A percentile compares a stretch with the other conserved stretches of the same genome.
phyloP scores from a whole-genome alignment of 2,888 invertebrate species.

The Rhynchonema sp. region DNA sequence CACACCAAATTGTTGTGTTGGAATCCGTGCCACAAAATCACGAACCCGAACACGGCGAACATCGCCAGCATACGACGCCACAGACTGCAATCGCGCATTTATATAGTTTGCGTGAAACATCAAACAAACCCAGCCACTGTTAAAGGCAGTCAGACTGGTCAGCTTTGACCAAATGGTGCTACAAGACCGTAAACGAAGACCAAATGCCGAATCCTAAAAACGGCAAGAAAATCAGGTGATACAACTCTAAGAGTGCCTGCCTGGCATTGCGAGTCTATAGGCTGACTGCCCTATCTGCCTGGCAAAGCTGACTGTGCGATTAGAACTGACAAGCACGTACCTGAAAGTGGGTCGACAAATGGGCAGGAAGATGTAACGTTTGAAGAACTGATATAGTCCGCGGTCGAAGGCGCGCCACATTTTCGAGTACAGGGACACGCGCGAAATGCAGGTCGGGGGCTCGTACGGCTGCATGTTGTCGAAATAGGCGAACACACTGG shows the following conservation, averaged over 20 bases:
- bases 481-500: slow-evolving; percentile 28
- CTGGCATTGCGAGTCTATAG: no score
- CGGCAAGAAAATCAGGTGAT: no score
- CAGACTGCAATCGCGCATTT: slow-evolving; percentile 9
- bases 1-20: slow-evolving; percentile 57
- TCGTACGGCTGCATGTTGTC: slow-evolving; percentile 29
- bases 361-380: slow-evolving; percentile 34
- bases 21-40: slow-evolving; percentile 75
- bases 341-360: slow-evolving; percentile 31
- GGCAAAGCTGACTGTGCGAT: no score
- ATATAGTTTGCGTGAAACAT: no score
- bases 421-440: slow-evolving; percentile 32
- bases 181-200: no score
- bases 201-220: no score
- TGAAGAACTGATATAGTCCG: slow-evolving; percentile 33
- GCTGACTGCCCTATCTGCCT: no score
- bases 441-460: slow-evolving; percentile 32
- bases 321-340: no score
- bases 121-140: no score
- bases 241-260: no score
- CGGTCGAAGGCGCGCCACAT: slow-evolving; percentile 35
- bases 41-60: slow-evolving; percentile 55
- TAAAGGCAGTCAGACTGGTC: no score
- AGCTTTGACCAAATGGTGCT: no score
- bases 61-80: slow-evolving; percentile 37